Evolutionary conservation across 2,888 invertebrate genomes (phyloP).

Genomic region (Megamerina dolium): DNA sequence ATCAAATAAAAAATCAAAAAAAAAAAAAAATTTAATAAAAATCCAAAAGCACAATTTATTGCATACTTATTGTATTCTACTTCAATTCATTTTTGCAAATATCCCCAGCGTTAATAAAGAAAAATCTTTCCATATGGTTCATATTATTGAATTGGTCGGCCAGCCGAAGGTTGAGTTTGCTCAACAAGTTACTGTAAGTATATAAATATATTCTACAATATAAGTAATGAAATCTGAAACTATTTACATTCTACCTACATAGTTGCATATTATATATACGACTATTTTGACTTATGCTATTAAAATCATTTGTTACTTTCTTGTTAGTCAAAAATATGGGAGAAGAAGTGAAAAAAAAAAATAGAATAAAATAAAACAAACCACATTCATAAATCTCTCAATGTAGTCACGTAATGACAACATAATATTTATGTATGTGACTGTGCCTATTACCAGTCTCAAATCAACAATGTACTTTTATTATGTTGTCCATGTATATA

Average conservation of each 20-base stretch:
- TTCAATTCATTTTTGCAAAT: background rate
- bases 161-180: constrained; percentile 73
- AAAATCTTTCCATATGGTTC: constrained; percentile 70
- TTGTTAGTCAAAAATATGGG: no score
- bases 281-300: no score
- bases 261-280: no score
- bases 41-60: constrained; percentile 7
- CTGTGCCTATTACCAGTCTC: constrained; percentile 15
- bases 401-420: constrained; percentile 46
- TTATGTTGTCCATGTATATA: constrained; percentile 29
- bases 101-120: background rate
- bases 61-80: no score
- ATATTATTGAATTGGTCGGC: constrained; percentile 73
- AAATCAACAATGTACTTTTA: constrained; percentile 31
- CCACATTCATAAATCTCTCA: constrained; percentile 44
- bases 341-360: no score
- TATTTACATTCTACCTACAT: no score
- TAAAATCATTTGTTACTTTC: no score
- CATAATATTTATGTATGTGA: constrained; percentile 39
- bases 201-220: constrained; percentile 2
- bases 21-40: constrained; percentile 15
- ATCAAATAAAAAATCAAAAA: constrained; percentile 28
- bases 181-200: constrained; percentile 71
- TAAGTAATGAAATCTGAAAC: background rate
- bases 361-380: constrained; percentile 18